Evolutionary conservation across 2,888 invertebrate species (phyloP).

Genomic region (Phanerotoma sp.): DNA sequence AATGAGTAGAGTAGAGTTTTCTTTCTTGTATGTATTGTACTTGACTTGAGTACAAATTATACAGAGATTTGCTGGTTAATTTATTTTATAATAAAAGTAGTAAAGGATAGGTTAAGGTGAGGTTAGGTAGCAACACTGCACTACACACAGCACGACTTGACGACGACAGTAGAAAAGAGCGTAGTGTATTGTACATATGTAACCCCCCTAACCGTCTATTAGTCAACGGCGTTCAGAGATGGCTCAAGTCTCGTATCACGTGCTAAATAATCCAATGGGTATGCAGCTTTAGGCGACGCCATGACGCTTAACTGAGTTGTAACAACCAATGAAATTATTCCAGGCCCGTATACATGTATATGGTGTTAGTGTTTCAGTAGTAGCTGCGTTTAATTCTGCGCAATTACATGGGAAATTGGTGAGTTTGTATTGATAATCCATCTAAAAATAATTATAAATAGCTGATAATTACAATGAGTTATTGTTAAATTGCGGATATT

Average conservation of each 20-base stretch:
- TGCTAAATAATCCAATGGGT: slow-evolving; percentile 44
- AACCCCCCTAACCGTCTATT: no score
- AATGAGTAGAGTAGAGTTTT: no score
- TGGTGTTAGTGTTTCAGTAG: slow-evolving; percentile 48
- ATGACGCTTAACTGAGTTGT: slow-evolving; percentile 44
- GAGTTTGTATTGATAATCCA: slow-evolving; percentile 34
- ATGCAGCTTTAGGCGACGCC: slow-evolving; percentile 37
- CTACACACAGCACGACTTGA: no score
- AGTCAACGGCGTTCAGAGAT: slow-evolving; percentile 35
- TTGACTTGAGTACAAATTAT: no score
- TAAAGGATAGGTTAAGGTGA: no score
- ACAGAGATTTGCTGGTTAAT: no score
- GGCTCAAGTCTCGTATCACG: slow-evolving; percentile 39
- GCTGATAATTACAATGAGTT: slow-evolving; percentile 6
- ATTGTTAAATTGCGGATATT: slow-evolving; percentile 7
- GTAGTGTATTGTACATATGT: no score
- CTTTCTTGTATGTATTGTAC: no score
- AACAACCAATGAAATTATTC: slow-evolving; percentile 48
- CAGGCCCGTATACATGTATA: slow-evolving; percentile 49
- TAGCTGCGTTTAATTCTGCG: slow-evolving; percentile 39
- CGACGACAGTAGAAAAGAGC: no score
- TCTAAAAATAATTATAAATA: slow-evolving; percentile 29
- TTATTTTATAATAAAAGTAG: no score
- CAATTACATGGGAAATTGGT: slow-evolving; percentile 41
- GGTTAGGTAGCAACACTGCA: no score